Evolutionary conservation across 2,113 vertebrate species (phyloP).

Genomic region (Genyomyrus donnyi): DNA sequence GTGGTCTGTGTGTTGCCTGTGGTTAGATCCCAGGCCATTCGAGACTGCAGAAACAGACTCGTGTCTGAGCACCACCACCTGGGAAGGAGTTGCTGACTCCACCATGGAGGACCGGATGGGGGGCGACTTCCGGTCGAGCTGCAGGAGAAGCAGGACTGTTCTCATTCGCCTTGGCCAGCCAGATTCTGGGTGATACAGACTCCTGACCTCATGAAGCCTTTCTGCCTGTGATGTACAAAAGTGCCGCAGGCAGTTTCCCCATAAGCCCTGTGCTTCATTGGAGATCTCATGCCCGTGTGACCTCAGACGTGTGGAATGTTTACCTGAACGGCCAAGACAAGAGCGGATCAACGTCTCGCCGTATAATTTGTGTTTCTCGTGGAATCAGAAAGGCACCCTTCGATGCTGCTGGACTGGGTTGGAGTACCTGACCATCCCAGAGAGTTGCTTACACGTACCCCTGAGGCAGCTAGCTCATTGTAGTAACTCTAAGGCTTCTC

Average conservation of each 20-base stretch:
- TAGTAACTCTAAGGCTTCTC: not conserved
- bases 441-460: not conserved
- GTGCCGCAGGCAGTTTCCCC: not conserved
- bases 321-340: not conserved
- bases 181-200: not conserved
- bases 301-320: not conserved
- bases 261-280: not conserved
- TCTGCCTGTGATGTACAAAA: not conserved
- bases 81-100: not conserved
- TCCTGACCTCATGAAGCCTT: not conserved
- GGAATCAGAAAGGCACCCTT: not conserved
- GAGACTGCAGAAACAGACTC: not conserved
- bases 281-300: not conserved
- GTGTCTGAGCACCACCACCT: not conserved
- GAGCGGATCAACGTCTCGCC: not conserved
- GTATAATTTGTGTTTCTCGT: not conserved
- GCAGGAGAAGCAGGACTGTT: not conserved
- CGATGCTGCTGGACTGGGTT: not conserved
- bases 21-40: not conserved
- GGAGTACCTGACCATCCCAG: not conserved
- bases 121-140: not conserved
- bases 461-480: not conserved
- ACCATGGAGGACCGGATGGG: not conserved
- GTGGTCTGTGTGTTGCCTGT: not conserved
- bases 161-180: not conserved